phyloP scores from a whole-genome alignment of 2,797 vertebrate genomes.

The Spheniscus humboldti region DNA sequence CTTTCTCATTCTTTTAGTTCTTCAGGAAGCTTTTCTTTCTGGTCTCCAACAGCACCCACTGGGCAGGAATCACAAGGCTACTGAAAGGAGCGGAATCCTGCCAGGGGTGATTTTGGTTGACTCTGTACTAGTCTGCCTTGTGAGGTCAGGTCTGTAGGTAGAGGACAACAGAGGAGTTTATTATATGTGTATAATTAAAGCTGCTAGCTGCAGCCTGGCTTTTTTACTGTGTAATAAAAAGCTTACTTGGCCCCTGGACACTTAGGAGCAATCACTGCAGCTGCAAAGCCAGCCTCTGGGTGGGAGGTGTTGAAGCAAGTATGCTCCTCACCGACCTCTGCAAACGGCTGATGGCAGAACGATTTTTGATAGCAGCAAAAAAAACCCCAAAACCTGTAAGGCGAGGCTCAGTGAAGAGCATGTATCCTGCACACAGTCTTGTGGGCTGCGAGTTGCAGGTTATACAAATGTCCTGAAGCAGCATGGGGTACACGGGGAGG shows the following conservation, averaged over 20 bases:
- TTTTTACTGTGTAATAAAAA: neutral
- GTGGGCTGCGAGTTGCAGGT: neutral
- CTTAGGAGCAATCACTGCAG: neutral
- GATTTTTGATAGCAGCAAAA: neutral
- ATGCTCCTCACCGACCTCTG: neutral
- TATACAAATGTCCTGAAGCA: neutral
- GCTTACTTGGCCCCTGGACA: neutral
- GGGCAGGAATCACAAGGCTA: neutral
- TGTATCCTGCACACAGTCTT: fast-evolving
- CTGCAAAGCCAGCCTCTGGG: neutral
- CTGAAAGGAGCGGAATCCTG: neutral
- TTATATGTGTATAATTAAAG: neutral
- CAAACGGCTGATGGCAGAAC: neutral
- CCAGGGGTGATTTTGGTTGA: neutral
- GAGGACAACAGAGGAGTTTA: neutral
- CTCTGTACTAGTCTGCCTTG: neutral
- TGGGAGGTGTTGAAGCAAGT: neutral
- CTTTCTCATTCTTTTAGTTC: neutral
- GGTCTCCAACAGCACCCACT: neutral
- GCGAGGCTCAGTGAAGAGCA: neutral
- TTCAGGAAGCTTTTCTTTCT: neutral
- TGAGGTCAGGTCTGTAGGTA: constrained; percentile 6
- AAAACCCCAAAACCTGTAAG: neutral
- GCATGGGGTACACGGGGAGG: fast-evolving
- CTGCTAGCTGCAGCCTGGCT: neutral